Conservation (phyloP, 2,797 vertebrate species). For the Leptodactylus fallax region DNA sequence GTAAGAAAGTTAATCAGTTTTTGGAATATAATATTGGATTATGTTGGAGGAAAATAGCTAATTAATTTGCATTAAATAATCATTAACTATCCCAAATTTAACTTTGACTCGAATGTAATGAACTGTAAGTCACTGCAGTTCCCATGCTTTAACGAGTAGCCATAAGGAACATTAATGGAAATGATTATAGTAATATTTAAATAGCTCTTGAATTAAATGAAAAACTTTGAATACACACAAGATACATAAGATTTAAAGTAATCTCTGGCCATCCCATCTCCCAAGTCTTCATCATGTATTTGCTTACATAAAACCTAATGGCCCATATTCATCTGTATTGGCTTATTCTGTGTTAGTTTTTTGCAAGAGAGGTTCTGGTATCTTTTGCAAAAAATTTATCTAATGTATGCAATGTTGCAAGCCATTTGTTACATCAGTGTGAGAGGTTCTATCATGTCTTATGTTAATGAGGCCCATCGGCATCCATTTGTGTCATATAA, state of each 20-base stretch:
- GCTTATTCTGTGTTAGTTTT: neutral
- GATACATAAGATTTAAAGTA: neutral
- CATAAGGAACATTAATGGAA: constrained; percentile 43
- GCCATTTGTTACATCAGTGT: too few species aligned
- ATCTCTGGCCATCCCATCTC: neutral
- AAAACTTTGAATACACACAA: neutral
- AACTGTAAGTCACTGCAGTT: constrained; percentile 52
- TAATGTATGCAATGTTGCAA: too few species aligned
- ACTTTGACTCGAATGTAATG: constrained; percentile 57
- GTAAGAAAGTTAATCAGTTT: constrained; percentile 62
- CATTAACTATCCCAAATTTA: constrained; percentile 63
- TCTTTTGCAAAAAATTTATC: neutral
- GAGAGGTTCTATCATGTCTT: too few species aligned
- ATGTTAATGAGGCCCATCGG: too few species aligned
- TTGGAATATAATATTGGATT: constrained; percentile 63
- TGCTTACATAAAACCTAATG: neutral
- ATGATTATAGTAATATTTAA: constrained; percentile 35
- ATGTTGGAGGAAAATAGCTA: constrained; percentile 63
- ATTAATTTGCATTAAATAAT: constrained; percentile 64
- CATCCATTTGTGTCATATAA: too few species aligned
- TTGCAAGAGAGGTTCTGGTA: neutral
- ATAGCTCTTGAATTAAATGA: constrained; percentile 36
- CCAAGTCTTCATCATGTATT: neutral
- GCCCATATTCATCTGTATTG: neutral
- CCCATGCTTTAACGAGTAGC: constrained; percentile 24